Evolutionary conservation across 2,113 vertebrate genomes (phyloP), one percentile per base, ranked within the genome.

Genomic region (Echinops telfairi): DNA sequence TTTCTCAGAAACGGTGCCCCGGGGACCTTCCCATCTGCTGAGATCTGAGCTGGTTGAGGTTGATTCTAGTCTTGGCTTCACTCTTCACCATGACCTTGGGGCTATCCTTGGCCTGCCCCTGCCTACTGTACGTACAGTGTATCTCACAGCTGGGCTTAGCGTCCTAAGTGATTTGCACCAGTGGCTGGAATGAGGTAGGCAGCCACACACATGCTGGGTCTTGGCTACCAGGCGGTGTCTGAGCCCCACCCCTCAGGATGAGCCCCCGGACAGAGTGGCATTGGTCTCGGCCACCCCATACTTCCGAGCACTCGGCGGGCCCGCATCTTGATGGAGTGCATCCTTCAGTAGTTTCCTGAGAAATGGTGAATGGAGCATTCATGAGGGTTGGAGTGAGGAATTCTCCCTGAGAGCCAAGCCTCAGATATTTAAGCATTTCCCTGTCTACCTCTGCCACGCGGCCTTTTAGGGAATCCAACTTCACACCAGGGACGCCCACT

Each of bases 271-370:
- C 47, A 53, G 47, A 53, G 47, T 53, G 47, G 47, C 10, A 53
- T 14, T 53, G 47, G 9, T 9, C 47, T 53, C 10, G 10, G 47
- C 2, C 47, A 53, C 47, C 47, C 47, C 47, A 14, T 53, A 53
- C 47, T 53, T 14, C 10, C 47, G 1, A 10, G 12, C 12, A 14
- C 47, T 53, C 10, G 12, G 47, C 10, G 47, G 47, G 47, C 47
- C 20, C 27, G 75, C 62, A 0, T 33, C 68, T 66, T 62, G 47
- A 47, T 8, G 58, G 33, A 76, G 8, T 17, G 20, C 12, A 64
- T 64, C 38, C 87, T 95, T 1, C 9, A 78, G 38, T 29, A 62
- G n/a, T 58, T 90, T 81, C 76, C 75, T 85, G 66, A 88, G 88
- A 83, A 90, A 36, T 20, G 15, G 79, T 43, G 10, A 75, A 23